Conservation (phyloP, 2,113 vertebrate species). For the Siniperca chuatsi region DNA sequence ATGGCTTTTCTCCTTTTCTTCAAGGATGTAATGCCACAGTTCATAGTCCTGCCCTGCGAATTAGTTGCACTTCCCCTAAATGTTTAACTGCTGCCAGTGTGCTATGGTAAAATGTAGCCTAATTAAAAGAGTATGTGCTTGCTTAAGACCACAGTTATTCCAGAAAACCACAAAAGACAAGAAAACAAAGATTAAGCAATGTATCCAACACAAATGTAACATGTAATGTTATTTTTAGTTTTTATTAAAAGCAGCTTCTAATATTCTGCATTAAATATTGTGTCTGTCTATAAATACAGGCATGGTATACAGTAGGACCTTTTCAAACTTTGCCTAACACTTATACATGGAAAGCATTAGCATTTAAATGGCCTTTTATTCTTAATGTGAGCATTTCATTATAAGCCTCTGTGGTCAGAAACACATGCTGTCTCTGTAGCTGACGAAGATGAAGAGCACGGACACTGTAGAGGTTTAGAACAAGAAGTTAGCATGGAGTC, state of each 20-base stretch:
- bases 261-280: constrained; percentile 32
- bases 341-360: constrained; percentile 65
- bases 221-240: constrained; percentile 17
- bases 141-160: constrained; percentile 36
- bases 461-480: constrained; percentile 35
- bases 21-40: constrained; percentile 79
- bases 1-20: constrained; percentile 78
- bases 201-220: constrained; percentile 26
- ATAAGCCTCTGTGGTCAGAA: constrained; percentile 72
- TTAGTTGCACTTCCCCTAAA: constrained; percentile 76
- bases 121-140: constrained; percentile 59
- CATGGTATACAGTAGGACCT: constrained; percentile 38
- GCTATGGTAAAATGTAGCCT: constrained; percentile 62
- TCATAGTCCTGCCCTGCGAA: constrained; percentile 76
- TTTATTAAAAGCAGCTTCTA: constrained; percentile 24
- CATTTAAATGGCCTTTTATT: constrained; percentile 75
- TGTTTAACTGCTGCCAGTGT: constrained; percentile 65
- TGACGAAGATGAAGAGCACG: constrained; percentile 40
- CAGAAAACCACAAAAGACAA: constrained; percentile 27
- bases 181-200: constrained; percentile 39
- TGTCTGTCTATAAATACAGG: constrained; percentile 50
- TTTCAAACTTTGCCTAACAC: constrained; percentile 47
- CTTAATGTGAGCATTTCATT: constrained; percentile 71
- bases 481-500: constrained; percentile 27
- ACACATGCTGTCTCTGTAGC: constrained; percentile 67